These are phyloP conservation scores for Glaucidium brasilianum DNA, from an alignment of 2,113 vertebrate genomes.

Conservation along the genomic window DNA sequence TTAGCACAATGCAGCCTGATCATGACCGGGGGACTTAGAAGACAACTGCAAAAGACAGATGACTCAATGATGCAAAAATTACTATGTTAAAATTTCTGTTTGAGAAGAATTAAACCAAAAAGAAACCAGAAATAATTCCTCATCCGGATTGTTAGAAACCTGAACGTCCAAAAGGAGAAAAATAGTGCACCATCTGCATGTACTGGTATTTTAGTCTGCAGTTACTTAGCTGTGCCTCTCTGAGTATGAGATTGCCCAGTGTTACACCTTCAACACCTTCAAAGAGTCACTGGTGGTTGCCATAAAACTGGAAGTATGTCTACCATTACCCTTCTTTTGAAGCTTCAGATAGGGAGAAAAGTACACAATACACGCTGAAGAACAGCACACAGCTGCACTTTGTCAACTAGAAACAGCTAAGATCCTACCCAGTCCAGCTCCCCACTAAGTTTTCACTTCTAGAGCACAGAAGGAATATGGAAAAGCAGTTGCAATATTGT, in stretches of 20 bases:
- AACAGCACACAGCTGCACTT: background rate
- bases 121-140: background rate
- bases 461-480: background rate
- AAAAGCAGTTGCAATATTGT: background rate
- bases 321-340: background rate
- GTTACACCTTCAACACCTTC: background rate
- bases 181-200: background rate
- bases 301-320: background rate
- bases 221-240: background rate
- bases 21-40: background rate
- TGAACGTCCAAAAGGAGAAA: background rate
- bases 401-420: background rate
- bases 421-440: background rate
- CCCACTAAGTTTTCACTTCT: background rate
- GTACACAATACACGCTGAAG: background rate
- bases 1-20: background rate
- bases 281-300: background rate
- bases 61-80: background rate
- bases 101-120: background rate
- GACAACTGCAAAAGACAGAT: background rate
- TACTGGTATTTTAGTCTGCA: background rate
- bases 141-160: background rate
- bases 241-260: rapidly evolving
- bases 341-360: background rate
- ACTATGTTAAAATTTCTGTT: background rate